Evolutionary conservation across 2,797 vertebrate species (phyloP), one percentile per base, ranked within the genome.

Genomic region (Phrynocephalus forsythii): DNA sequence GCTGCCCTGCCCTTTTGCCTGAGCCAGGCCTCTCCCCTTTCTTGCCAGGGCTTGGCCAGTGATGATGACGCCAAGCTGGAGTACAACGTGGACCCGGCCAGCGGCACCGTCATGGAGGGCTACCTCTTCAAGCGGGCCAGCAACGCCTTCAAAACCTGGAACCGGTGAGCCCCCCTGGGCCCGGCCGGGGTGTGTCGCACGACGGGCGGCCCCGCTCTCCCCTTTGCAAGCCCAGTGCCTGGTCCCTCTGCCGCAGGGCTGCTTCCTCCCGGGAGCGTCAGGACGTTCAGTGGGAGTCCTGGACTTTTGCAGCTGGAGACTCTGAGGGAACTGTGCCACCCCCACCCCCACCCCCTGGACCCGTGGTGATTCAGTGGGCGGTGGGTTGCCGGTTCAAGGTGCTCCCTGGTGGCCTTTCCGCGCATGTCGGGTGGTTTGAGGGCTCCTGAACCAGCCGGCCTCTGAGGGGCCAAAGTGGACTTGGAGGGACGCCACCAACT

Each of bases 141-240:
- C 96, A 99, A 99, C 83, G 99, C 99, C 92, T 99, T 99, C 96
- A 99, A 99, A 97, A 99, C 98, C 71, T 99, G 99, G 99, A 99
- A 99, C 97, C 98, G 99, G 99, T 99, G 95, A 96, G 86, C 76
- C 26, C 18, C 16, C 2, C 13, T 18, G 81, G 89, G 82, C 28
- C 83, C 71, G 11, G 22, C 50, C 4, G 3, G 38, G 38, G 38
- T 2, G 24, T 1, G 48, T 24, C 75, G 7, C 1, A 2, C 2
- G 0, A 13, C 15, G 5, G 13, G 5, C 18, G 0, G 5, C 50
- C 50, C 33, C 78, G 22, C 1, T 30, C 1, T 6, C 33, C 38
- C 79, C 75, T 82, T 79, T 48, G 85, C 93, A 71, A 2, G 60
- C 33, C 56, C 11, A 73, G 30, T 20, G 10, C 63, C 28, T 50